Evolutionary conservation across 2,113 vertebrate species (phyloP), one percentile per base, ranked within the genome.

Genomic region (Pelecanus crispus): DNA sequence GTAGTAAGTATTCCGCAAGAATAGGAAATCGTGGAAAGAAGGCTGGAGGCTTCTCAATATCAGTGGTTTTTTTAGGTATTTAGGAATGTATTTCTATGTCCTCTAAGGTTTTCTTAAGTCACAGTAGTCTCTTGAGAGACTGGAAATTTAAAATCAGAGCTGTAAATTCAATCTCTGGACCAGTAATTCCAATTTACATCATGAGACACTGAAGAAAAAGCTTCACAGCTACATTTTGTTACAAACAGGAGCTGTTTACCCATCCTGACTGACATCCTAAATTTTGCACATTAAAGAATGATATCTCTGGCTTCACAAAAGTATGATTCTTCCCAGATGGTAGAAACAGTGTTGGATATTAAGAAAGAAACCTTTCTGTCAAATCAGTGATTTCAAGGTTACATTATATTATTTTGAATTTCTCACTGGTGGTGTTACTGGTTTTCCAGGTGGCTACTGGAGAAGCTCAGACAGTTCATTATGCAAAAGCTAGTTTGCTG

Each of bases 301-400:
- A 52, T 53, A 82, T 82, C 58, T 74, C 17, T 65, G 78, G 58
- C 58, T 94, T 94, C 73, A 68, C 21, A n/a, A 65, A 92, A 90
- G n/a, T 50, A 74, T n/a, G 19, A 12, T 73, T 85, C 42, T 91
- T 38, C 44, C 38, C 61, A 86, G 52, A 80, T 0, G 0, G 38
- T 40, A 88, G 62, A 75, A 81, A 52, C 11, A 73, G n/a, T 44
- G 29, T 52, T 44, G 20, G 59, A 34, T 50, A 47, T 44, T 25
- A 53, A 47, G n/a, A 28, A 81, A 52, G 18, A 44, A 28, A 3
- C 4, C 3, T 36, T 63, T 78, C 92, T 47, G 81, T 50, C 73
- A 89, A 44, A 94, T 50, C 73, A 73, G 77, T 70, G 61, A 72
- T 92, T 87, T 96, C 65, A 84, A 94, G 63, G 66, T 78, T 96